A percentile compares a stretch with the other conserved stretches of the same genome.
Conservation (phyloP, 2,888 invertebrate species). For the Lysandra coridon region DNA sequence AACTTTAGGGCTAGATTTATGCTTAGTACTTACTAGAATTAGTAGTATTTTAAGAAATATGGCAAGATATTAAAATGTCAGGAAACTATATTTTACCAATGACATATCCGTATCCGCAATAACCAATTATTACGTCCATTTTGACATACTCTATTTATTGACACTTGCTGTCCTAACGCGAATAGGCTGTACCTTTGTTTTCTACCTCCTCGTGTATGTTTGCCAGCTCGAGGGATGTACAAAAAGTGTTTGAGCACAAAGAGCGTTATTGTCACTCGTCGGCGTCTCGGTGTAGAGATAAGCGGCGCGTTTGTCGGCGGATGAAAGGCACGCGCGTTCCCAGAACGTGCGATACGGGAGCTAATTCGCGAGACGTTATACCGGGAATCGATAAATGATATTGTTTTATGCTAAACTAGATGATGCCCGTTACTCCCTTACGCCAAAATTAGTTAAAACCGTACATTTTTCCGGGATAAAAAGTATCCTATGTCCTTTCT, state of each 20-base stretch:
- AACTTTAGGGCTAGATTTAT: not conserved
- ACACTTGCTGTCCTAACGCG: not conserved
- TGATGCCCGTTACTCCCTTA: too few relatives aligned
- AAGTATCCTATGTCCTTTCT: too few relatives aligned
- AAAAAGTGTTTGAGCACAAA: conserved; percentile 69
- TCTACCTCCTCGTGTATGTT: conserved; percentile 39
- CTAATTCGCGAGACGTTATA: conserved; percentile 69
- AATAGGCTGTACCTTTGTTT: not conserved
- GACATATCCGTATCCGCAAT: too few relatives aligned
- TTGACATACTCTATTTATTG: not conserved
- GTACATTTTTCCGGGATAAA: too few relatives aligned
- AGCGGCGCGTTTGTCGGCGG: conserved; percentile 74
- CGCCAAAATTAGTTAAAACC: too few relatives aligned
- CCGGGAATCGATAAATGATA: conserved; percentile 50
- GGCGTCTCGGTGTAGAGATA: conserved; percentile 72
- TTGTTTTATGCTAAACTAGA: not conserved
- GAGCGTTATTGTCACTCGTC: conserved; percentile 73
- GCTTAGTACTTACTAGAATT: not conserved
- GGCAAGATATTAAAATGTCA: not conserved
- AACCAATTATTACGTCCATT: not conserved
- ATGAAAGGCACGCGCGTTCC: conserved; percentile 66
- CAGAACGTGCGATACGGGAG: conserved; percentile 60
- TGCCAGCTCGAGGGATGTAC: conserved; percentile 43
- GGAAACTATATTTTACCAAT: not conserved
- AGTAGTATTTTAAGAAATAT: not conserved